A percentile compares a stretch with the other conserved stretches of the same genome.
phyloP scores from a whole-genome alignment of 2,113 vertebrate genomes.

The Poeciliopsis prolifica region DNA sequence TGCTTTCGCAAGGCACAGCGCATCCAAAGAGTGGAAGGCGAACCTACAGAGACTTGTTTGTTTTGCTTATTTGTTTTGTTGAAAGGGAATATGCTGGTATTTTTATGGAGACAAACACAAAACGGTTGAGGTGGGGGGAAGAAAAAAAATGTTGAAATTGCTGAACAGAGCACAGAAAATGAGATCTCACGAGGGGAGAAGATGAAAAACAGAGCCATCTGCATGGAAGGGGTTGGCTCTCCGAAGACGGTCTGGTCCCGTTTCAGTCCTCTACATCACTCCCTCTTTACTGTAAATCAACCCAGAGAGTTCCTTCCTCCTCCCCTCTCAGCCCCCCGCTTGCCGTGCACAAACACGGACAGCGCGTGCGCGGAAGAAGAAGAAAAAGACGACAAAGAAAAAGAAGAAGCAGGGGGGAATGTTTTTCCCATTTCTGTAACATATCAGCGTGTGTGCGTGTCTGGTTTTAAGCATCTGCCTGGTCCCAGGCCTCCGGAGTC shows the following conservation, averaged over 20 bases:
- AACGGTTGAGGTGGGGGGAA: constrained; percentile 31
- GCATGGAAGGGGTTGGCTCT: constrained; percentile 72
- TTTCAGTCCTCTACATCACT: constrained; percentile 74
- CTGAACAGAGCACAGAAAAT: constrained; percentile 70
- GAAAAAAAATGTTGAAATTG: constrained; percentile 51
- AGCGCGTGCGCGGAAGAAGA: constrained; percentile 8
- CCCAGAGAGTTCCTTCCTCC: constrained; percentile 30
- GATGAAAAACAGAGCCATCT: constrained; percentile 81
- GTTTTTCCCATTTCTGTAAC: constrained; percentile 54
- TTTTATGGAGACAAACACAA: constrained; percentile 71
- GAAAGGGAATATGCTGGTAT: constrained; percentile 67
- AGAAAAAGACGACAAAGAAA: too few relatives aligned
- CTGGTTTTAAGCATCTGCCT: constrained; percentile 65
- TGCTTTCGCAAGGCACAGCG: too few relatives aligned
- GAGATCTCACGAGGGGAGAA: constrained; percentile 72
- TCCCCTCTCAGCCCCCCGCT: too few relatives aligned
- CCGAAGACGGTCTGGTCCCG: constrained; percentile 71
- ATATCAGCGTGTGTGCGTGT: constrained; percentile 37
- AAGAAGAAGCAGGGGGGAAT: constrained; percentile 22
- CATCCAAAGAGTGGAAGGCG: constrained; percentile 25
- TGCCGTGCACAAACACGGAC: constrained; percentile 40
- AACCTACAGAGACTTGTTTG: constrained; percentile 62
- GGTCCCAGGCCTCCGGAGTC: constrained; percentile 72
- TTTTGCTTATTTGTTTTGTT: constrained; percentile 74
- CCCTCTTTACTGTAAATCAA: constrained; percentile 72